These are phyloP conservation scores for Pectinophora gossypiella DNA, from an alignment of 1,140 invertebrate genomes.

Conservation along the genomic window DNA sequence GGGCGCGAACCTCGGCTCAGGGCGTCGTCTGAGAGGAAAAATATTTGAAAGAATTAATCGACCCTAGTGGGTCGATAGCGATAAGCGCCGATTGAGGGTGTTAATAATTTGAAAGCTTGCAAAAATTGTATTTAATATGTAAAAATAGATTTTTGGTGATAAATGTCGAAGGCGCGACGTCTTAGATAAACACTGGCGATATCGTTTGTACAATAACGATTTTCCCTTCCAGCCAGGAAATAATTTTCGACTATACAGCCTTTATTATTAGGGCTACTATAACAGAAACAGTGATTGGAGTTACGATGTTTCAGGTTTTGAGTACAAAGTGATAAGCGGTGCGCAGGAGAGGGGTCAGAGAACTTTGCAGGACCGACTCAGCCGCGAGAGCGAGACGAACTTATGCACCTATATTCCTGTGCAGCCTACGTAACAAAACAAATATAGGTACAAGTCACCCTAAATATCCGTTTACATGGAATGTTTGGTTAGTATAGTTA, in stretches of 20 bases:
- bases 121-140: too few species aligned
- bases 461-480: not conserved
- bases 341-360: slow-evolving; percentile 61
- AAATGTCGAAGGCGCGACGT: not conserved
- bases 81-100: too few species aligned
- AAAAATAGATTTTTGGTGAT: too few species aligned
- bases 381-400: slow-evolving; percentile 32
- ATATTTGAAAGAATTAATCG: too few species aligned
- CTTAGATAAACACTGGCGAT: not conserved
- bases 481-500: not conserved
- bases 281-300: not conserved
- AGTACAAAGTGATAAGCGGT: slow-evolving; percentile 46
- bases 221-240: too few species aligned
- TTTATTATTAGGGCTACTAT: not conserved
- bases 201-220: not conserved
- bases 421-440: not conserved
- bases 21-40: too few species aligned
- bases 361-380: slow-evolving; percentile 54
- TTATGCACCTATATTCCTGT: not conserved
- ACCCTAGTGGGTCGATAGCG: too few species aligned
- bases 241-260: not conserved
- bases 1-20: too few species aligned
- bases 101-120: too few species aligned
- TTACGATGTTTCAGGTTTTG: not conserved
- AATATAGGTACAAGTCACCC: too few species aligned